Evolutionary conservation across 2,113 vertebrate species (phyloP).

Genomic region (Eulemur macaco): DNA sequence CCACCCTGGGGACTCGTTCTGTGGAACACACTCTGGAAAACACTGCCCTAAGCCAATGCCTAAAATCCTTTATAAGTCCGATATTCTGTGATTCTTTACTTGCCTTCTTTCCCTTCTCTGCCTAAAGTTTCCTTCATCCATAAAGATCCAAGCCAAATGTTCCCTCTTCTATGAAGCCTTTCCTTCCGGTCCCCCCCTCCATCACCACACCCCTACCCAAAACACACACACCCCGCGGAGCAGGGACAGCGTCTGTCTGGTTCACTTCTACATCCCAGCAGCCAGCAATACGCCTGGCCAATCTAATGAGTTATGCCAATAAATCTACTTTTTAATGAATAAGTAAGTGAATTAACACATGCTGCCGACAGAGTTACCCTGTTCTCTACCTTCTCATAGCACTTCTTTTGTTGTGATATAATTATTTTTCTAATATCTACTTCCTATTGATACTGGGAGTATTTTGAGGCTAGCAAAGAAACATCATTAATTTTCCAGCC

Average conservation of each 20-base stretch:
- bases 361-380: background rate
- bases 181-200: background rate
- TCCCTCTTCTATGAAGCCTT: background rate
- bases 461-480: background rate
- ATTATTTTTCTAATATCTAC: constrained; percentile 1
- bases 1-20: background rate
- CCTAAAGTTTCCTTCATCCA: background rate
- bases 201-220: background rate
- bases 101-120: background rate
- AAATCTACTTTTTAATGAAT: background rate
- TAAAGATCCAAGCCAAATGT: background rate
- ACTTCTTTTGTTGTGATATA: background rate
- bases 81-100: background rate
- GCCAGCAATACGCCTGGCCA: background rate
- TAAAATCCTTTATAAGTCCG: background rate
- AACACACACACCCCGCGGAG: background rate
- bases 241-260: background rate
- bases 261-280: background rate
- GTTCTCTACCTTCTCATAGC: background rate
- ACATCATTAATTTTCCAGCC: background rate
- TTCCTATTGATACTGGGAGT: background rate
- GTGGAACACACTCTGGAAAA: background rate
- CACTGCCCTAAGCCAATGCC: background rate
- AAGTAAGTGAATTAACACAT: background rate
- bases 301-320: background rate